Evolutionary conservation across 2,888 invertebrate genomes (phyloP), one percentile per base, ranked within the genome.

Genomic region (Gymnosoma rotundatum): DNA sequence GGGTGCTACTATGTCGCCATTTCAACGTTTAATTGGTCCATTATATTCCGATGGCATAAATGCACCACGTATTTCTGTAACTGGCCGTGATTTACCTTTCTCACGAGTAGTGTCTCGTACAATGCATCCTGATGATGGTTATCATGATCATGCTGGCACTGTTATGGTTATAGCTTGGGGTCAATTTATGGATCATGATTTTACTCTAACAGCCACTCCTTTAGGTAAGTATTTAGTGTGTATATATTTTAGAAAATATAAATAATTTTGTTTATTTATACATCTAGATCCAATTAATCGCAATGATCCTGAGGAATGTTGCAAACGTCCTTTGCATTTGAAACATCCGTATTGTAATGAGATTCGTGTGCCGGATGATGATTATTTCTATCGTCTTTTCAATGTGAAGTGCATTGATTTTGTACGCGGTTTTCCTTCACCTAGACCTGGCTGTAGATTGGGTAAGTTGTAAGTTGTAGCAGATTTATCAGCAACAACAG

Each of bases 101-200:
- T 95, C 98, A 0, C 94, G 98, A 60, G 94, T 97, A 60, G 97
- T 98, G 20, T 98, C 98, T 20, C 94, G 97, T 70, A 97, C 97
- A 52, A 96, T 98, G 95, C 98, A 98, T 92, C 96, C 97, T 50
- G 98, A 98, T 89, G 97, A 97, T 87, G 97, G 97, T 54, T 97
- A 95, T 93, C 97, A 98, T 91, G 98, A 98, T 92, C 97, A 97
- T 92, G 97, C 97, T 38, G 97, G 97, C 70, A 98, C 98, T 42
- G 97, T 97, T 88, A 97, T 98, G 96, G 95, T 98, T 64, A 92
- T 92, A 85, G 97, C 97, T 78, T 98, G 98, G 98, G 98, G 98
- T 88, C 98, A 98, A 93, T 97, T 98, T 93, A 97, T 98, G 95
- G 98, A 98, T 93, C 98, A 98, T 93, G 98, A 98, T 92, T 97